These are phyloP conservation scores for Thymallus thymallus DNA, from an alignment of 2,113 vertebrate genomes.

Conservation along the genomic window DNA sequence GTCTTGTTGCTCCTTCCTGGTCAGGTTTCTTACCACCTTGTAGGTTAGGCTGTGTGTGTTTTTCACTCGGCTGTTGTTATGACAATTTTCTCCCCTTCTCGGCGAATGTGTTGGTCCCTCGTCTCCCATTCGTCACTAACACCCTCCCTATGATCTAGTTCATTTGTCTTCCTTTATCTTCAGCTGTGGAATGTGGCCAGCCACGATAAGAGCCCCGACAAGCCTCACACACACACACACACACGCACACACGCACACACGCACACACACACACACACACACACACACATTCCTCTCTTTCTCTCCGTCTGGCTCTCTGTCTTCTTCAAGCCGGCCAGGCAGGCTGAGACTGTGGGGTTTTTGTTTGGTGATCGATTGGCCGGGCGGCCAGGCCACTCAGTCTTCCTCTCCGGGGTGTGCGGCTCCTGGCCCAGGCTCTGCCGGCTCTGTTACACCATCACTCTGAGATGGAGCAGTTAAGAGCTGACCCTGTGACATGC, in stretches of 20 bases:
- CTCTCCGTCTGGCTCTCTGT: conserved; percentile 37
- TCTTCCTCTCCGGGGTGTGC: no score
- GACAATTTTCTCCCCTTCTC: conserved; percentile 54
- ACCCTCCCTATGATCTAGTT: conserved; percentile 53
- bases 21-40: not conserved
- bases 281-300: conserved; percentile 31
- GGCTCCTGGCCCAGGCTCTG: no score
- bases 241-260: conserved; percentile 4
- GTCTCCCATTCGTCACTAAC: conserved; percentile 72
- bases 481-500: not conserved
- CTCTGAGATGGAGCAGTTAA: not conserved
- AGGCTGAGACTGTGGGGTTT: not conserved
- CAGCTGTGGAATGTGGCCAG: conserved; percentile 62
- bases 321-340: not conserved
- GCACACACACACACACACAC: conserved; percentile 13
- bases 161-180: conserved; percentile 71
- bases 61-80: conserved; percentile 35
- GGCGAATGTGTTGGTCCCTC: conserved; percentile 64
- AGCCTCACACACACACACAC: not conserved
- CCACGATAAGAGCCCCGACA: conserved; percentile 62
- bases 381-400: no score
- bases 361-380: not conserved
- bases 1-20: no score
- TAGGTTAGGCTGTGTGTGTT: conserved; percentile 7
- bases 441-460: not conserved